Percentiles rank a stretch among this genome's conserved stretches.
Conservation (phyloP, 2,888 invertebrate species). For the Lasiommata megera region DNA sequence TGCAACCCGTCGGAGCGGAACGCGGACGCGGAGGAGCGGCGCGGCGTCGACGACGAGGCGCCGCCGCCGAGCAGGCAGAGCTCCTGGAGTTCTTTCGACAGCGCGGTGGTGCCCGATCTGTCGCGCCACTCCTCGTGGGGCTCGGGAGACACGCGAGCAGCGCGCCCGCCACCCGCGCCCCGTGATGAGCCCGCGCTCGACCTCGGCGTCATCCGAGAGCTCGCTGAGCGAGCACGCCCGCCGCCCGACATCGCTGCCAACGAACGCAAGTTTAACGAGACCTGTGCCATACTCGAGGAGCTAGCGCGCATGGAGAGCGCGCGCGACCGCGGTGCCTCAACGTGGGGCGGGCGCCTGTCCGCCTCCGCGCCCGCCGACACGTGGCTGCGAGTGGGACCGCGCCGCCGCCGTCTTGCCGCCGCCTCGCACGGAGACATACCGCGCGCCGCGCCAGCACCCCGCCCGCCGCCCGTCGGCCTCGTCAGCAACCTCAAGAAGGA, state of each 20-base stretch:
- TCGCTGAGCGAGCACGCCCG: conserved; percentile 43
- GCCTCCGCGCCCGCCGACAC: conserved; percentile 84
- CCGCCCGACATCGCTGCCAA: conserved; percentile 54
- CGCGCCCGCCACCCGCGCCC: conserved; percentile 39
- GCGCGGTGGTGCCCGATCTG: conserved; percentile 87
- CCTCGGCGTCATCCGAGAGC: conserved; percentile 67
- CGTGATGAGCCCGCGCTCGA: conserved; percentile 48
- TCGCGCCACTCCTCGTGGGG: conserved; percentile 92
- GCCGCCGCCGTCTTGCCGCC: conserved; percentile 63
- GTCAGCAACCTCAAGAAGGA: conserved; percentile 93
- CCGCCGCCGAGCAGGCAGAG: conserved; percentile 83
- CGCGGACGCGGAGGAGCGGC: conserved; percentile 49
- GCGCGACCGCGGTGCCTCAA: conserved; percentile 60
- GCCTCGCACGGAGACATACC: conserved; percentile 69
- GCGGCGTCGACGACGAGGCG: conserved; percentile 52
- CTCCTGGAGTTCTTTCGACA: conserved; percentile 90
- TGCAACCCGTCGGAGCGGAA: conserved; percentile 79
- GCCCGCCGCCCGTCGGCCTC: conserved; percentile 82
- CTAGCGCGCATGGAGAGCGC: conserved; percentile 66
- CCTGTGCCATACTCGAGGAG: conserved; percentile 83
- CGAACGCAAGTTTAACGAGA: conserved; percentile 72
- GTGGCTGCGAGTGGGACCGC: conserved; percentile 67
- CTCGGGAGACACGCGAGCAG: conserved; percentile 84
- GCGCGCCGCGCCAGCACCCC: conserved; percentile 59
- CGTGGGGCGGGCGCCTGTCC: conserved; percentile 78